Base-by-base conservation (phyloP, 30 jellyfish, hydroid and myxozoan genomes). In the Turritopsis rubra region DNA sequence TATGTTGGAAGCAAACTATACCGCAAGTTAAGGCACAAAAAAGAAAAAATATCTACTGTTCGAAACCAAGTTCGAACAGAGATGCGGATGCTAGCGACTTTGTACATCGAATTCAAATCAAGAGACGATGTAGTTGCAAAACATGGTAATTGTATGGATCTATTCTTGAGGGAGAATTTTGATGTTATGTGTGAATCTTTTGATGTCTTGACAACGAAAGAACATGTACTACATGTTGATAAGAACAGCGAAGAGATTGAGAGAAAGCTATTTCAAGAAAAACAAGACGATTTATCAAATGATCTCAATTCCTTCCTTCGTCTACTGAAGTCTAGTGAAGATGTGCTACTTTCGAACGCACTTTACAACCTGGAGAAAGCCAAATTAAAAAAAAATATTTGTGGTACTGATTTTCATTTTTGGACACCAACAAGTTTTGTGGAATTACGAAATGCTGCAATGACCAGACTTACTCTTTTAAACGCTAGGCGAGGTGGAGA, bases 401-500 rank as follows among this genome's bases (percentile, higher is more conserved):
- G 28, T n/a, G 30, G 31, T n/a, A 68, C 28, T 68, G 77, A 68
- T 23, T 68, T n/a, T 27, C 28, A 23, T 68, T 27, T 68, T 23
- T n/a, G 28, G 77, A 68, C 77, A 19, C n/a, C 77, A 9, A n/a
- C 77, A 68, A 68, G 31, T 27, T 68, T 68, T 68, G 30, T 68
- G 30, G 77, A 68, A 68, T 27, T 68, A n/a, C 16, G 77, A n/a
- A 68, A 68, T 68, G 77, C 30, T 27, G 30, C 77, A 1, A 68
- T 68, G 77, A 27, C 30, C 28, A 23, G 77, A n/a, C 77, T 68
- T 23, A 68, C 77, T 9, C 77, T 68, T 68, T 27, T 68, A 68
- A 68, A 68, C 19, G 77, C 77, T n/a, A 68, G 77, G 19, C 77
- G 4, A 9, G 77, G 77, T n/a, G 77, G 77, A 19, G 77, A 68